Conservation (phyloP, 2,113 vertebrate species). For the Mormyrus iriodes region DNA sequence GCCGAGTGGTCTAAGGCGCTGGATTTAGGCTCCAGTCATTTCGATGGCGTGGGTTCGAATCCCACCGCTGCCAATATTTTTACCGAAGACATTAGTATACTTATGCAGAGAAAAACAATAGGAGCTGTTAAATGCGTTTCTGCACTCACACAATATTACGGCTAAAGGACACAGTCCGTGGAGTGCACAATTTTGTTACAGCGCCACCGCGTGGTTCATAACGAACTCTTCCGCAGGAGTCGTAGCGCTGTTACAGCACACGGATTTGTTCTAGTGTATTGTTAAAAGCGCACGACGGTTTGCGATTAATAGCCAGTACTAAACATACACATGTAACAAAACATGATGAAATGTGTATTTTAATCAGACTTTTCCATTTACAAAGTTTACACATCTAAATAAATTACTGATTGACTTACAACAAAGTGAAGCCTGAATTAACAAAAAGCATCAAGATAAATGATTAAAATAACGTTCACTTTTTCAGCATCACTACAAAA, state of each 20-base stretch:
- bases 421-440: neutral
- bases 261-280: neutral
- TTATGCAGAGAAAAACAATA: neutral
- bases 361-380: neutral
- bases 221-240: neutral
- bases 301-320: neutral
- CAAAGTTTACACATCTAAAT: neutral
- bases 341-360: neutral
- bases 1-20: constrained; percentile 56
- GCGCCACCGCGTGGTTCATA: neutral
- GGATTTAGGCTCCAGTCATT: constrained; percentile 59
- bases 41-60: constrained; percentile 57
- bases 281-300: neutral
- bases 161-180: neutral
- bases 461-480: neutral
- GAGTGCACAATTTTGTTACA: neutral
- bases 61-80: constrained; percentile 41
- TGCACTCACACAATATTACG: no score
- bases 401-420: neutral
- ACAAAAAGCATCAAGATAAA: neutral
- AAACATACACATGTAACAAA: neutral
- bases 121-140: neutral
- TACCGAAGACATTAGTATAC: neutral
- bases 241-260: neutral
- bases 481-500: neutral